Conservation (phyloP, 2,113 vertebrate genomes). For the Pseudorectes ferrugineus region DNA sequence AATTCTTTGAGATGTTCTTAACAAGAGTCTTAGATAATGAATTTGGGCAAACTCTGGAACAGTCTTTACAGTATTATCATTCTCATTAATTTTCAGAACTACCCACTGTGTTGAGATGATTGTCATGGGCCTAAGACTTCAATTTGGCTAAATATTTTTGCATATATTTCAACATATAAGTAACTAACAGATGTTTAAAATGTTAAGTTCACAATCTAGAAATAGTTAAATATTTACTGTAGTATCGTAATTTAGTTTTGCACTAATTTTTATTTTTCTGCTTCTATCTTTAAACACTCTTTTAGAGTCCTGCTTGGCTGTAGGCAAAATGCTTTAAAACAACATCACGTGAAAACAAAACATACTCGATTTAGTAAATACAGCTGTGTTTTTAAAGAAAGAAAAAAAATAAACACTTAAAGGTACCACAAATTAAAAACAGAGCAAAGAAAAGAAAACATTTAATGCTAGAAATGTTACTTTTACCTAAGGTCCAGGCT, state of each 20-base stretch:
- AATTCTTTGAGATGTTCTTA: slow-evolving; percentile 95
- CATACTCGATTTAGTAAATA: slow-evolving; percentile 53
- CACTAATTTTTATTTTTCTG: slow-evolving; percentile 59
- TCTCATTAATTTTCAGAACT: slow-evolving; percentile 99
- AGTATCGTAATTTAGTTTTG: slow-evolving; percentile 62
- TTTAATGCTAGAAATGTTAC: not conserved
- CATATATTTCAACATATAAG: slow-evolving; percentile 82
- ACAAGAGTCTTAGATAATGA: slow-evolving; percentile 97
- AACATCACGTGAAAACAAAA: slow-evolving; percentile 45
- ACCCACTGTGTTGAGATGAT: slow-evolving; percentile 96
- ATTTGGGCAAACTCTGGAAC: slow-evolving; percentile 99
- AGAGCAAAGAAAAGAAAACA: slow-evolving; percentile 2
- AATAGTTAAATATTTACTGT: slow-evolving; percentile 71
- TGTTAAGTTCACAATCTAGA: slow-evolving; percentile 69
- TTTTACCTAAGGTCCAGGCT: slow-evolving; percentile 35
- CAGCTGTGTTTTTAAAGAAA: slow-evolving; percentile 51
- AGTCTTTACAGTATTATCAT: slow-evolving; percentile 99
- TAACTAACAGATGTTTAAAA: slow-evolving; percentile 78
- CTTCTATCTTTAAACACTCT: slow-evolving; percentile 52
- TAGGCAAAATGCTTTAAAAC: slow-evolving; percentile 51
- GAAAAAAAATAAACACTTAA: not conserved
- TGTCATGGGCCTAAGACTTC: slow-evolving; percentile 99
- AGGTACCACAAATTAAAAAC: not conserved
- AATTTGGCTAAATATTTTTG: slow-evolving; percentile 94
- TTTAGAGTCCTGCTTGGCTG: slow-evolving; percentile 1